Evolutionary conservation across 2,113 vertebrate species (phyloP), one percentile per base, ranked within the genome.

Genomic region (Tricholaema leucomelas): DNA sequence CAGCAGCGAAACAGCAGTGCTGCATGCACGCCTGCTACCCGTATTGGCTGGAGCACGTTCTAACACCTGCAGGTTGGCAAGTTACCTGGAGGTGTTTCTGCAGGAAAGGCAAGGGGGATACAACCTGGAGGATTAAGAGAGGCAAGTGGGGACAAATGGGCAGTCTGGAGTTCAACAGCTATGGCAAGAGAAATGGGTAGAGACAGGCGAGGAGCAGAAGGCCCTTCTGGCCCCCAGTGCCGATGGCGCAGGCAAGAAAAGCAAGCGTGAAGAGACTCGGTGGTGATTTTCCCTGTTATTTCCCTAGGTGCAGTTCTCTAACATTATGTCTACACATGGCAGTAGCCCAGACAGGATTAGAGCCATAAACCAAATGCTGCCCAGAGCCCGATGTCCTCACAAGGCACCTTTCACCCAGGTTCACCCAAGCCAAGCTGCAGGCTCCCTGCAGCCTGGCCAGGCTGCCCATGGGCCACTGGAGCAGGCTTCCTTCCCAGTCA

Each of bases 381-480:
- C 28, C 54, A 50, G 54, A 33, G 35, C 17, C 9, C 6, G 0
- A 3, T 1, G 4, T 25, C 19, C 80, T 8, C 13, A 12, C 48
- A 21, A 54, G 38, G 38, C 2, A 23, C 25, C 55, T 23, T 7
- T 20, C 30, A 13, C 12, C 5, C 60, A 15, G 13, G 1, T 15
- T 35, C 24, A 42, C 67, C 1, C 0, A 0, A 6, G 19, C 10
- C 1, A 1, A 74, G 55, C 3, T 58, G 48, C 5, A 5, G 50
- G 21, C 15, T 81, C 6, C 38, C 52, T 12, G 6, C 67, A 67
- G 8, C 15, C n/a, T 9, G 35, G 15, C n/a, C 38, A 65, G 20
- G 12, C 24, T 30, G 73, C 7, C 42, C 52, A 8, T 5, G 54
- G 25, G 64, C 46, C 24, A 2, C 46, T 10, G 59, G 7, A 60